Conservation (phyloP, 2,113 vertebrate genomes). For the Andinoacara biseriatus region DNA sequence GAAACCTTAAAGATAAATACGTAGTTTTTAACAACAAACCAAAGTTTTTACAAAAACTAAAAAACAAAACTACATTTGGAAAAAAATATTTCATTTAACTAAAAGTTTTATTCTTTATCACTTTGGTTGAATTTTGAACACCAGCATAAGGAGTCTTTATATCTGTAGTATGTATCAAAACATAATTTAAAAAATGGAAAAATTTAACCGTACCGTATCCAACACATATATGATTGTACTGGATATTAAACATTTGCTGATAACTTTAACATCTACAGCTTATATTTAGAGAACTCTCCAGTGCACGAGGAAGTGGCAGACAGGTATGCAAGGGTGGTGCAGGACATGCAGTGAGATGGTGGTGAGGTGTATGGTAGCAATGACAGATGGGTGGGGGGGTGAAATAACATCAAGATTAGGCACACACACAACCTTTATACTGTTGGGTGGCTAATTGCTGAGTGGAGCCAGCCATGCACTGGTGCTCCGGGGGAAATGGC, state of each 20-base stretch:
- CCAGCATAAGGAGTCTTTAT: too few relatives aligned
- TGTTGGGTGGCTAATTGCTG: background rate
- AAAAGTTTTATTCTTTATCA: background rate
- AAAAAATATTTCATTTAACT: background rate
- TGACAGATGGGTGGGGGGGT: background rate
- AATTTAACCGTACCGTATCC: too few relatives aligned
- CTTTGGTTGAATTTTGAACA: background rate
- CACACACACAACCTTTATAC: background rate
- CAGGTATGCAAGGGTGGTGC: background rate
- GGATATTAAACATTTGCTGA: background rate
- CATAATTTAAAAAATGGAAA: too few relatives aligned
- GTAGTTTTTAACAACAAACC: background rate
- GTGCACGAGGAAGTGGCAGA: background rate
- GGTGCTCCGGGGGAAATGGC: background rate
- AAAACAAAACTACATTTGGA: background rate
- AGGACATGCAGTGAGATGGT: background rate
- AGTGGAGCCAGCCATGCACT: background rate
- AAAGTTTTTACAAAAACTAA: background rate
- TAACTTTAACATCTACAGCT: background rate
- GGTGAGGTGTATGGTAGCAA: background rate
- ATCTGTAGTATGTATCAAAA: too few relatives aligned
- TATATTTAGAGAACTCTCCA: background rate
- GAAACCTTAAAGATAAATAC: fast-evolving
- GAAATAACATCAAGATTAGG: background rate
- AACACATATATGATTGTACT: background rate